These are phyloP conservation scores for Julus scanicus DNA, from an alignment of 2,888 invertebrate genomes.

Conservation along the genomic window DNA sequence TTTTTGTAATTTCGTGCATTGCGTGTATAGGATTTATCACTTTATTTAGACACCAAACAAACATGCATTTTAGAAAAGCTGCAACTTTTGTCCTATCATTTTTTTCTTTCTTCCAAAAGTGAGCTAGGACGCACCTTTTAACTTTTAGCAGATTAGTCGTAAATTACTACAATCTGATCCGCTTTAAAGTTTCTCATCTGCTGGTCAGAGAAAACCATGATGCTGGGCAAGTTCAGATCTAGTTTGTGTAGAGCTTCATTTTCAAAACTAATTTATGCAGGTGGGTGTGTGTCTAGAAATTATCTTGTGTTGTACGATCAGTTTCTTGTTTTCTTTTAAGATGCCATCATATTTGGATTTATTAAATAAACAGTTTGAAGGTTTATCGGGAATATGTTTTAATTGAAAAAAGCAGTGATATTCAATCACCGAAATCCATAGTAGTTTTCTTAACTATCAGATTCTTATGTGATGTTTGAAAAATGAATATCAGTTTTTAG, in stretches of 20 bases:
- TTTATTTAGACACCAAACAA: background rate
- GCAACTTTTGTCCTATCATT: background rate
- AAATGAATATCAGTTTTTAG: too few species aligned
- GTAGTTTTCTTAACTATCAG: too few species aligned
- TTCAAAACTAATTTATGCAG: background rate
- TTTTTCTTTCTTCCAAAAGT: background rate
- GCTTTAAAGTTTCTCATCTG: constrained; percentile 11
- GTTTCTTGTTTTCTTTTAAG: background rate
- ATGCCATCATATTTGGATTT: background rate
- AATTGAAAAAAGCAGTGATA: background rate
- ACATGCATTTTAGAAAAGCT: background rate
- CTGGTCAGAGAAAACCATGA: constrained; percentile 3
- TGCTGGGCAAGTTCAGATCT: background rate
- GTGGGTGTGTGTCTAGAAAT: background rate
- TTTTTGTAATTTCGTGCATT: too few species aligned
- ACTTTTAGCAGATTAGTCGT: background rate
- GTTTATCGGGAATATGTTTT: background rate
- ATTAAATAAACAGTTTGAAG: constrained; percentile 10
- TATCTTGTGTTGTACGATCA: background rate
- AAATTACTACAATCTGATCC: background rate
- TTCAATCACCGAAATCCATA: too few species aligned
- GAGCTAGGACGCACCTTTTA: background rate
- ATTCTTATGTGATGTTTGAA: too few species aligned
- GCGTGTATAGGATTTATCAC: too few species aligned
- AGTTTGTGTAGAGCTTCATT: constrained; percentile 20